Conservation (phyloP, 2,797 vertebrate species). For the Oreonectes daqikongensis region DNA sequence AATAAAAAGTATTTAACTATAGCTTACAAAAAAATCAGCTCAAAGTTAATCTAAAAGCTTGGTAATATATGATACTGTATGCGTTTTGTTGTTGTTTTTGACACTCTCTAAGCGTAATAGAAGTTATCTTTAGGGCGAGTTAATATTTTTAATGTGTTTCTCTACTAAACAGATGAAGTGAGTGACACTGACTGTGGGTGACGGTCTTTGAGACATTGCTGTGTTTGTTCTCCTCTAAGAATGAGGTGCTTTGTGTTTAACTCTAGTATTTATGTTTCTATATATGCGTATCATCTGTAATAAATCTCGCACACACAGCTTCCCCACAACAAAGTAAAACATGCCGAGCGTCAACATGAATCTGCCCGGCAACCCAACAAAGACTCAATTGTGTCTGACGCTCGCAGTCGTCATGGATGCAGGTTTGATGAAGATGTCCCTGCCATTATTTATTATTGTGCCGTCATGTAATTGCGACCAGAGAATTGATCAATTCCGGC, state of each 20-base stretch:
- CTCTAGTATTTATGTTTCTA: constrained; percentile 15
- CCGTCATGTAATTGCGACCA: constrained; percentile 25
- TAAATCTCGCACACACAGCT: constrained; percentile 18
- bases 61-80: too few relatives aligned
- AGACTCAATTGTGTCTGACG: constrained; percentile 35
- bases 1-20: too few relatives aligned
- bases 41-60: too few relatives aligned
- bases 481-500: constrained; percentile 7
- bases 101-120: neutral
- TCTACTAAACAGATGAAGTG: neutral
- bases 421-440: constrained; percentile 19
- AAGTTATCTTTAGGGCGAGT: neutral
- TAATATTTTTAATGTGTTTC: neutral
- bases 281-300: constrained; percentile 32
- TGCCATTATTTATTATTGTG: constrained; percentile 18
- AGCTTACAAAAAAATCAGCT: too few relatives aligned
- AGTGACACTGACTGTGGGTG: neutral
- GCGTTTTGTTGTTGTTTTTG: too few relatives aligned
- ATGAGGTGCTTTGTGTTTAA: constrained; percentile 16
- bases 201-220: neutral
- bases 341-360: neutral
- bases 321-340: neutral
- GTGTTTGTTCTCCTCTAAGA: constrained; percentile 2
- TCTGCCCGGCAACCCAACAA: constrained; percentile 37
- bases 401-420: constrained; percentile 10